These are phyloP conservation scores for Sebastiscus albofasciatus DNA, from an alignment of 2,797 vertebrate species.

Conservation along the genomic window DNA sequence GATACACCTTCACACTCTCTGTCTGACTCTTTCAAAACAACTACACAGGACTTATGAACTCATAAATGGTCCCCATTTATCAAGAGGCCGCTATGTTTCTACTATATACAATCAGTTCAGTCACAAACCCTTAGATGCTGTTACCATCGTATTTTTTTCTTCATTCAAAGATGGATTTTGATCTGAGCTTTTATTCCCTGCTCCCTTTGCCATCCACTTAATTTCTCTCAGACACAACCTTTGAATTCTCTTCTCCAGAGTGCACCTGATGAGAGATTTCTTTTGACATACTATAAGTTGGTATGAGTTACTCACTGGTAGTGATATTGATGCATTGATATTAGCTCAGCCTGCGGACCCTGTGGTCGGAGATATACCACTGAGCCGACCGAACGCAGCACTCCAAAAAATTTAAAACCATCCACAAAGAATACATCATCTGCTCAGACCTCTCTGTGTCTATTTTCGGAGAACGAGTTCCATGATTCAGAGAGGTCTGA, in stretches of 20 bases:
- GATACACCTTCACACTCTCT: constrained; percentile 21
- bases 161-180: not conserved
- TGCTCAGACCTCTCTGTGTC: constrained; percentile 23
- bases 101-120: not conserved
- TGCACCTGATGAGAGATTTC: constrained; percentile 23
- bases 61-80: constrained; percentile 18
- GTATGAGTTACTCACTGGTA: constrained; percentile 11
- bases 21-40: constrained; percentile 15
- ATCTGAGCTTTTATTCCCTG: constrained; percentile 3
- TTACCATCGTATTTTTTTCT: not conserved
- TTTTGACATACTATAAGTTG: constrained; percentile 9
- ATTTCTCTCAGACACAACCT: constrained; percentile 16
- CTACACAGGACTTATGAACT: constrained; percentile 17
- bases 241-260: constrained; percentile 2
- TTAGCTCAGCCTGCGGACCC: constrained; percentile 9
- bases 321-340: constrained; percentile 35
- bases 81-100: constrained; percentile 5
- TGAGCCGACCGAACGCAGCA: constrained; percentile 11
- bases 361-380: constrained; percentile 30
- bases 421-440: constrained; percentile 32
- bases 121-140: not conserved
- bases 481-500: constrained; percentile 22
- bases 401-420: constrained; percentile 16
- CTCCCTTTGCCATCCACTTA: constrained; percentile 3
- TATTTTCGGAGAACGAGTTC: constrained; percentile 33